Percentiles rank a stretch among this genome's conserved stretches.
Evolutionary conservation across 35 echinoderm and acorn worm genomes (phyloP).

Genomic region (Ophiothrix spiculata): DNA sequence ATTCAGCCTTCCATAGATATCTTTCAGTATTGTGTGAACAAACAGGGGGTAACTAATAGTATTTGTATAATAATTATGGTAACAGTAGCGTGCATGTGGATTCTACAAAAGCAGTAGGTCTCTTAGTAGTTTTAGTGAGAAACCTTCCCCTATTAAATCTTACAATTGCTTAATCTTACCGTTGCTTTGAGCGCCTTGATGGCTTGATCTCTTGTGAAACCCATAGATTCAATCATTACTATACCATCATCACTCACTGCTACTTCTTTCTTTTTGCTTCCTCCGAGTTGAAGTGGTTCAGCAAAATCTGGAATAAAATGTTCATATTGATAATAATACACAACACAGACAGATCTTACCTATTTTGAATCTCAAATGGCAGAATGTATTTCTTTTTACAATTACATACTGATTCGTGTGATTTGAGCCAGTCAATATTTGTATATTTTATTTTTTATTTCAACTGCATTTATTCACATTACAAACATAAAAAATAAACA

Average conservation of each 20-base stretch:
- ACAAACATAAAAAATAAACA: no score
- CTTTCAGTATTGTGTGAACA: no score
- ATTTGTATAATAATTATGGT: no score
- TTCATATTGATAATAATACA: neutral
- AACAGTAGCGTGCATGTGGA: no score
- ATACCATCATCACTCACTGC: slow-evolving; percentile 56
- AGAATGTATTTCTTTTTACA: no score
- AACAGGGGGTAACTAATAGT: no score
- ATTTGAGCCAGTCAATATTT: no score
- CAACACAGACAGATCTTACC: neutral
- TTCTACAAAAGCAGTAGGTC: no score
- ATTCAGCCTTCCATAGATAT: no score
- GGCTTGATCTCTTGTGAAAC: slow-evolving; percentile 77
- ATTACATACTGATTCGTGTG: no score
- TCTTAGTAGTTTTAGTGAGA: neutral
- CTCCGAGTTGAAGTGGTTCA: slow-evolving; percentile 66
- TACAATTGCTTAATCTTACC: slow-evolving; percentile 60
- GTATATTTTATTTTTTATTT: no score
- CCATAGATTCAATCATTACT: slow-evolving; percentile 85
- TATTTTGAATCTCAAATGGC: neutral
- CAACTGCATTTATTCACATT: no score
- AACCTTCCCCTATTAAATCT: neutral
- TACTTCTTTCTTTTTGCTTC: slow-evolving; percentile 49
- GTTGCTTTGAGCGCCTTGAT: slow-evolving; percentile 87
- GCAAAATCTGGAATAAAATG: slow-evolving; percentile 77